Conservation (phyloP, 2,888 invertebrate genomes). For the Erynnis tages region DNA sequence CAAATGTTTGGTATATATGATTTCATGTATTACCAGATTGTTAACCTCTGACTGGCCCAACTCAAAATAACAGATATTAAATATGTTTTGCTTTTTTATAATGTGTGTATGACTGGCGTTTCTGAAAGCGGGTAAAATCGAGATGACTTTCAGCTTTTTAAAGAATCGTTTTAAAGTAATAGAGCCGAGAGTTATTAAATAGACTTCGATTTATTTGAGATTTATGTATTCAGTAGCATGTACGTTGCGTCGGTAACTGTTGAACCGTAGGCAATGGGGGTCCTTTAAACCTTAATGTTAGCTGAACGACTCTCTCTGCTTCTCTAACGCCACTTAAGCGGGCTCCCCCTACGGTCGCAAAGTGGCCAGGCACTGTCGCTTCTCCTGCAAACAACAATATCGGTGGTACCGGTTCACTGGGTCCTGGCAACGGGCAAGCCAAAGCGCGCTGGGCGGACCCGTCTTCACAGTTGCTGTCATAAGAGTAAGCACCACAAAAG, state of each 20-base stretch:
- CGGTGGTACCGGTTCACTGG: conserved; percentile 83
- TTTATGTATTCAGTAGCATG: not conserved
- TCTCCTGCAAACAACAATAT: conserved; percentile 91
- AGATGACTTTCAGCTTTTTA: no score
- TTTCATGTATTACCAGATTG: no score
- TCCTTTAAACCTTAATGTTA: conserved; percentile 79
- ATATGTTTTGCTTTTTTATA: no score
- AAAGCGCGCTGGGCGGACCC: conserved; percentile 72
- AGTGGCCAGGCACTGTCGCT: conserved; percentile 88
- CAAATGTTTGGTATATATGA: no score
- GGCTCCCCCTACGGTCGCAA: conserved; percentile 89
- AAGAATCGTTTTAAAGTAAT: no score
- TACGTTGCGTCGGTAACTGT: conserved; percentile 7
- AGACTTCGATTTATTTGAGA: no score
- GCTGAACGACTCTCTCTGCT: conserved; percentile 86
- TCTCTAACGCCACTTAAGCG: conserved; percentile 89
- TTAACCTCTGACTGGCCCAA: no score
- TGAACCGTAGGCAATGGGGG: conserved; percentile 53
- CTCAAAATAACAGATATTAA: no score
- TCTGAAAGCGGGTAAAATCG: no score
- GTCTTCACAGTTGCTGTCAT: conserved; percentile 64
- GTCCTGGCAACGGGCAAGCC: conserved; percentile 84
- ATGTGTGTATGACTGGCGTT: no score
- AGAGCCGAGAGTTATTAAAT: no score
- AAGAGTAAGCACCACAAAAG: conserved; percentile 86